A percentile compares a stretch with the other conserved stretches of the same genome.
Conservation (phyloP, 2,888 invertebrate species). For the Bembecia ichneumoniformis region DNA sequence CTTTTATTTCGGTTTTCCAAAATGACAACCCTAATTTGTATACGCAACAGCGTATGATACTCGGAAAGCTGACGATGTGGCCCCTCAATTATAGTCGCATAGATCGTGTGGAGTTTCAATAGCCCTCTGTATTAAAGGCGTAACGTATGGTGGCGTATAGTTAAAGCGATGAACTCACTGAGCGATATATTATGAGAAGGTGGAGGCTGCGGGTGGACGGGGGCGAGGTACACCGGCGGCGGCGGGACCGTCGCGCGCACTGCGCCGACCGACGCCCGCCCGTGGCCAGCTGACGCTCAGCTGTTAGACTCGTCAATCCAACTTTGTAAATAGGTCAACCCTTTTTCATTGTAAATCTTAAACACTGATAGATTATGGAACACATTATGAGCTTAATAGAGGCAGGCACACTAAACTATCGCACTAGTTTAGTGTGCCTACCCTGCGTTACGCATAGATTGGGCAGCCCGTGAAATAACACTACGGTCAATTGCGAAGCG, state of each 20-base stretch:
- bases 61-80: conserved; percentile 19
- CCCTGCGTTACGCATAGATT: too few relatives aligned
- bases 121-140: conserved; percentile 21
- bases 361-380: too few relatives aligned
- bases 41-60: too few relatives aligned
- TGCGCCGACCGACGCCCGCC: conserved; percentile 4
- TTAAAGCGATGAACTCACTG: conserved; percentile 55
- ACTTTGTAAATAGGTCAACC: too few relatives aligned
- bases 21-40: too few relatives aligned
- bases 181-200: conserved; percentile 25
- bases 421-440: too few relatives aligned
- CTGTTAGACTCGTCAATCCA: conserved; percentile 45
- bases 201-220: too few relatives aligned
- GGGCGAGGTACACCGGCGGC: conserved; percentile 10
- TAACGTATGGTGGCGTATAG: conserved; percentile 21
- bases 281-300: conserved; percentile 45
- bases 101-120: conserved; percentile 29
- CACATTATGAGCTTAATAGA: too few relatives aligned
- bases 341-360: too few relatives aligned
- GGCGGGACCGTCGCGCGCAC: conserved; percentile 9
- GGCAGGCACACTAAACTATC: too few relatives aligned
- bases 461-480: too few relatives aligned
- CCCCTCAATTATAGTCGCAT: conserved; percentile 42
- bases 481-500: too few relatives aligned
- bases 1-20: not conserved